These are phyloP conservation scores for Drosophila bocki DNA, from an alignment of 1,140 invertebrate genomes.

Conservation along the genomic window DNA sequence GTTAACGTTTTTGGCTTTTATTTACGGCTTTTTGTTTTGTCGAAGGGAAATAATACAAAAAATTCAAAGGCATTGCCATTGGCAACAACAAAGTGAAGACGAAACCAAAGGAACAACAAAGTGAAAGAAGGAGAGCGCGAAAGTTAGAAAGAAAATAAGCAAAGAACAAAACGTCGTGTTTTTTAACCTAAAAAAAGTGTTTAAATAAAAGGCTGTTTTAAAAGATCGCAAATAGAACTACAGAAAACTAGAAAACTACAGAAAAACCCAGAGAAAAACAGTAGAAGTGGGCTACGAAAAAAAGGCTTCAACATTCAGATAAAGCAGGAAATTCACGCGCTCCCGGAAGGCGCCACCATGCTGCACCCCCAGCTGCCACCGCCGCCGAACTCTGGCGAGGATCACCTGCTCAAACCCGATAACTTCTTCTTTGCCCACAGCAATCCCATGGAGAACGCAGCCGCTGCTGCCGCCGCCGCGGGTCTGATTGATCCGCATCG, in stretches of 20 bases:
- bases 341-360: constrained; percentile 80
- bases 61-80: constrained; percentile 58
- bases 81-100: constrained; percentile 60
- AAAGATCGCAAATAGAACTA: neutral
- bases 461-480: constrained; percentile 79
- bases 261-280: constrained; percentile 12
- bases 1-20: constrained; percentile 8
- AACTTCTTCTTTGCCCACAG: constrained; percentile 84
- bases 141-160: constrained; percentile 10
- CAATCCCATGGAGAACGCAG: constrained; percentile 86
- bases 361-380: constrained; percentile 67
- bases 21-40: constrained; percentile 12
- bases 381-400: constrained; percentile 41
- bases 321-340: constrained; percentile 77
- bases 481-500: constrained; percentile 86
- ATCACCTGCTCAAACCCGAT: constrained; percentile 62
- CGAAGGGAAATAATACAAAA: constrained; percentile 30
- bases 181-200: constrained; percentile 4
- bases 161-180: constrained; percentile 7
- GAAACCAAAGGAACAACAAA: constrained; percentile 17
- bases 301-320: constrained; percentile 74
- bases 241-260: neutral
- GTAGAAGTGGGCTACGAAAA: constrained; percentile 1
- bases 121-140: constrained; percentile 16
- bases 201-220: neutral